Percentiles rank a stretch among this genome's conserved stretches.
phyloP scores from a whole-genome alignment of 1,140 invertebrate species.

The Leptestheria dahalacensis region DNA sequence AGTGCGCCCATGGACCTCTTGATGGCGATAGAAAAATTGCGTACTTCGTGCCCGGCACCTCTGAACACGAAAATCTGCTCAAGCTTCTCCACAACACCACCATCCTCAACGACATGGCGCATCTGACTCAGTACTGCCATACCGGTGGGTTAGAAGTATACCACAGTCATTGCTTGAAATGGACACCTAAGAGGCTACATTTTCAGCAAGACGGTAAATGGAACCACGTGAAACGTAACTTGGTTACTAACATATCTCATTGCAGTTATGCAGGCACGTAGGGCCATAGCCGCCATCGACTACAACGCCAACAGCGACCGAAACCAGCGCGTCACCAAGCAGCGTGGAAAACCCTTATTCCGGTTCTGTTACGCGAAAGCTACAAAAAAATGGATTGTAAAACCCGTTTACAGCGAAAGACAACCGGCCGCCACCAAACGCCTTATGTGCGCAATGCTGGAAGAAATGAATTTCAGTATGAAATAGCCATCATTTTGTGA shows the following conservation, averaged over 20 bases:
- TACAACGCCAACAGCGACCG: background rate
- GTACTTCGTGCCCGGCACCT: background rate
- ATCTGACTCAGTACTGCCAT: background rate
- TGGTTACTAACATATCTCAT: background rate
- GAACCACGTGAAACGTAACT: background rate
- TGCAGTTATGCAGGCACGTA: background rate
- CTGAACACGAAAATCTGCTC: background rate
- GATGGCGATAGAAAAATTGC: background rate
- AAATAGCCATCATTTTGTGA: too few species aligned
- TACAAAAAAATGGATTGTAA: background rate
- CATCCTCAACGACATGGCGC: background rate
- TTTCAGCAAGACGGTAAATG: background rate
- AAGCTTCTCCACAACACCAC: background rate
- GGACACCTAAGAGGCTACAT: background rate
- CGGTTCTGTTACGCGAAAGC: background rate
- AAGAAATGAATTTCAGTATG: background rate
- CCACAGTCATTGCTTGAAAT: background rate
- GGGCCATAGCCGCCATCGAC: background rate
- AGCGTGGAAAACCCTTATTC: background rate
- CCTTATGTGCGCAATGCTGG: background rate
- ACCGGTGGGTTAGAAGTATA: background rate
- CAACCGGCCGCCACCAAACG: background rate
- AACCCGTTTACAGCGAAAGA: background rate
- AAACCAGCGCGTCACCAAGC: background rate
- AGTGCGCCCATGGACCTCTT: background rate